phyloP scores from a whole-genome alignment of 2,113 vertebrate genomes.

The Burhinus oedicnemus region DNA sequence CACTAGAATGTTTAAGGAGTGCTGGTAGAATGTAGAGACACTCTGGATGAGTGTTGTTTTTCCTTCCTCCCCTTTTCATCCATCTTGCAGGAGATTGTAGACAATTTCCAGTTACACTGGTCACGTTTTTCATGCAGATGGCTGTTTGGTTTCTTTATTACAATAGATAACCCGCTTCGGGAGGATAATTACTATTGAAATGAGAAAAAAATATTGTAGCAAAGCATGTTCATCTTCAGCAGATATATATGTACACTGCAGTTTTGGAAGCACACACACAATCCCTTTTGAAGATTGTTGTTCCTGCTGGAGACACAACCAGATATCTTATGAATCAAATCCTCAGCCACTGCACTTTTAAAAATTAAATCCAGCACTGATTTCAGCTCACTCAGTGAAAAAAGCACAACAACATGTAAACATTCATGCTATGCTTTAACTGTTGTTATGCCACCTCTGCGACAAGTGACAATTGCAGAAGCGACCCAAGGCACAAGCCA shows the following conservation, averaged over 20 bases:
- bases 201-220: neutral
- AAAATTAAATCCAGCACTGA: neutral
- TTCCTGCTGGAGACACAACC: neutral
- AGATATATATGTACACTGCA: neutral
- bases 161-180: neutral
- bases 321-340: neutral
- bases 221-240: neutral
- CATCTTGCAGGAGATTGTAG: neutral
- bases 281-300: neutral
- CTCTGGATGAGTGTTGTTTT: neutral
- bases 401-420: neutral
- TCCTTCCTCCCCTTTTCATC: neutral
- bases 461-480: neutral
- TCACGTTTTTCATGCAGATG: neutral
- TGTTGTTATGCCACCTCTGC: neutral
- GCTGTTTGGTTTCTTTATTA: neutral
- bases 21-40: neutral
- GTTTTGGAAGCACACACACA: neutral
- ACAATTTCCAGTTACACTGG: neutral
- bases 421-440: neutral
- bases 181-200: neutral
- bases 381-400: neutral
- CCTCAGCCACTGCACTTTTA: neutral
- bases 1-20: neutral
- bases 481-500: neutral